Base-by-base conservation (phyloP, 1,140 invertebrate genomes). In the Mamestra configurata region DNA sequence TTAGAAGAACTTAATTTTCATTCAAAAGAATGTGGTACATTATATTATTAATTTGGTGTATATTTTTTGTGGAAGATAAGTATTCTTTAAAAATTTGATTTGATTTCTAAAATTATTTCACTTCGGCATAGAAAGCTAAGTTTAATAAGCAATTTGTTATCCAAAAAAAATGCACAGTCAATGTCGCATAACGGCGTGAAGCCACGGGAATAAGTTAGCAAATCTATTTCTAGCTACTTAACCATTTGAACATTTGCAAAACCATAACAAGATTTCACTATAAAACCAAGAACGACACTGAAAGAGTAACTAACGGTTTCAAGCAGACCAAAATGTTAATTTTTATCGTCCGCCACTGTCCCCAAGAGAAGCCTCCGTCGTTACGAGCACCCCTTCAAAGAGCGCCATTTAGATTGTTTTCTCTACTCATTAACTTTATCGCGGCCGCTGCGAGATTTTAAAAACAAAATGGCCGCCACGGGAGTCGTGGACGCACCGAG, bases 351-450 rank as follows among this genome's bases (percentile, higher is more conserved):
- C 49, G n/a, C 7, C 22, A 6, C 43, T 11, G 10, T 11, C 31
- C 66, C 31, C 1, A 24, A 22, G 49, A 22, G 66, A 11, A 6
- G 40, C 13, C 43, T 27, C 55, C 72, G 77, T 72, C 61, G 61
- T 79, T 64, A 79, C 77, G 77, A 79, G 51, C 68, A 64, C 72
- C 66, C 66, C 77, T 79, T 79, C 68, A 59, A 22, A 51, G 64
- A 53, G 55, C 77, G 72, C 68, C 77, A 79, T 79, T 79, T 64
- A 79, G 66, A 72, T 79, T 79, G 77, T 79, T 79, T 79, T 43
- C 68, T 61, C 27, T 61, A 49, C 15, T 51, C 77, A 79, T 72
- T 79, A 72, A 79, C 22, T 53, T 49, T 64, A 64, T 51, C 43
- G 57, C 53, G 51, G 40, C 35, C 35, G 24, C 15, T 7, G 1